Base-by-base conservation (phyloP, 2,888 invertebrate genomes). In the Tachina grossa region DNA sequence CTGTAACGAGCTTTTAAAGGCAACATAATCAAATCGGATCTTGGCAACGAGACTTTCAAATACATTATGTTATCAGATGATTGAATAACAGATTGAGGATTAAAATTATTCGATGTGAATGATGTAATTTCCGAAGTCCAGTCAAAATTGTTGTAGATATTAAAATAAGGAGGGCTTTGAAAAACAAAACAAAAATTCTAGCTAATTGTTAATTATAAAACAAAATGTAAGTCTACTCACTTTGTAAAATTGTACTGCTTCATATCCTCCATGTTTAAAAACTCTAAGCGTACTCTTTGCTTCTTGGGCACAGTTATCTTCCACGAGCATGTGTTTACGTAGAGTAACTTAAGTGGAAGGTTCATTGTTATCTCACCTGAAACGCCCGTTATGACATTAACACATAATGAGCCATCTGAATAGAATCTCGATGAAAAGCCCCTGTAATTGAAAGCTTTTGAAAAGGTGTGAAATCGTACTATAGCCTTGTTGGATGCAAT, bases 1-100 rank as follows among this genome's bases (percentile, higher is more conserved):
- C 93, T 94, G 90, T 95, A 98, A 59, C 92, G 94, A 0, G 96
- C 95, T 91, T 94, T 95, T 90, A 97, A 95, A 22, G 96, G 96
- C 80, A 95, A 93, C 66, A 94, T 93, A 22, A 90, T 90, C 11
- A 90, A 89, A n/a, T 39, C 69, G 41, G 16, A 13, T 0, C 43
- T 45, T 1, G 31, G 22, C 1, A 87, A 16, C 0, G 39, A 0
- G 2, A 96, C 94, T 71, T 92, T 93, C 6, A 97, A 89, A 13
- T 93, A 90, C 94, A 97, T 94, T 59, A 90, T 92, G 89, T 96
- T 96, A 61, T 94, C 94, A 0, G 95, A 94, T 1, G 97, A 96
- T 88, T 94, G 93, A 77, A 96, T 93, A 1, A 94, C 90, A 55
- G 89, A 90, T 5, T 90, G 91, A 0, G 90, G 87, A 65, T 91